A percentile compares a stretch with the other conserved stretches of the same genome.
phyloP scores from a whole-genome alignment of 2,888 invertebrate genomes.

The Dicranocentrus wangi region DNA sequence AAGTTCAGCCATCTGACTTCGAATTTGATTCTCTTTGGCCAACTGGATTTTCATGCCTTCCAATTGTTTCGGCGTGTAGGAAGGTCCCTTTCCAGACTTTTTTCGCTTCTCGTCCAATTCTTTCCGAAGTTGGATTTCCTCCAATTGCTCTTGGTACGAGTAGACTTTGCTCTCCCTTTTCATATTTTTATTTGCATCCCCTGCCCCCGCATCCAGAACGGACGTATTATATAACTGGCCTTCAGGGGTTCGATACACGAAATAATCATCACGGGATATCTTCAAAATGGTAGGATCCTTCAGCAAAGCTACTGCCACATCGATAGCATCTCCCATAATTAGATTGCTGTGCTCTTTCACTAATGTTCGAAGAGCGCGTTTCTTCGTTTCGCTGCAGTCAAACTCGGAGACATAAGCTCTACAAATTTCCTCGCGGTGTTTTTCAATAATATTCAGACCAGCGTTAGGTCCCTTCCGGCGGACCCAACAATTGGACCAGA shows the following conservation, averaged over 20 bases:
- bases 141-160: constrained; percentile 96
- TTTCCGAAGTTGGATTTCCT: constrained; percentile 92
- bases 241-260: constrained; percentile 87
- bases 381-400: constrained; percentile 54
- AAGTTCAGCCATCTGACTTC: constrained; percentile 75
- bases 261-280: constrained; percentile 86
- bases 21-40: constrained; percentile 87
- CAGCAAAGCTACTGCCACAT: constrained; percentile 74
- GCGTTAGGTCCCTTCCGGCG: too few species aligned
- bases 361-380: constrained; percentile 56
- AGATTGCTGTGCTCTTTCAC: constrained; percentile 41
- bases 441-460: constrained; percentile 79
- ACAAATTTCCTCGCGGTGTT: neutral
- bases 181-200: constrained; percentile 79
- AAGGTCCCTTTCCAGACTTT: constrained; percentile 82
- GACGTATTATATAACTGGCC: constrained; percentile 94
- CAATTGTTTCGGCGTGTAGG: constrained; percentile 90
- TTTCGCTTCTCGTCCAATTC: constrained; percentile 92
- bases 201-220: constrained; percentile 75
- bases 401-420: constrained; percentile 80
- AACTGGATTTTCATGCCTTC: constrained; percentile 90
- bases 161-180: constrained; percentile 97
- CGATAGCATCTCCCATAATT: constrained; percentile 49
- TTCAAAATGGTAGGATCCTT: constrained; percentile 81
- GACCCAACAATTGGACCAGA: too few species aligned